Evolutionary conservation across 1,140 invertebrate species (phyloP), one percentile per base, ranked within the genome.

Genomic region (Mizuhopecten yessoensis): DNA sequence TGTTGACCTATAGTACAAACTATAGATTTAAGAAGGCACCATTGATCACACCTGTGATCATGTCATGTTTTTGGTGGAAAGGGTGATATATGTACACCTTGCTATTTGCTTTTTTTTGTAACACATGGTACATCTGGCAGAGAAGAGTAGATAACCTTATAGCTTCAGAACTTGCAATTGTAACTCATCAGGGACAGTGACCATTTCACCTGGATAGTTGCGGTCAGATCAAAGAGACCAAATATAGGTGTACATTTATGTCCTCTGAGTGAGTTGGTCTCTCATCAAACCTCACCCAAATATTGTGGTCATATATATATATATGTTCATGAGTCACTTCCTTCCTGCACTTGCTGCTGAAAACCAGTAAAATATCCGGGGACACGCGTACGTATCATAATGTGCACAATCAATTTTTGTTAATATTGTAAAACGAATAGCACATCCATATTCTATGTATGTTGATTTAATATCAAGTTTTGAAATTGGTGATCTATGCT

Each of bases 171-270:
- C n/a, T n/a, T n/a, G n/a, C n/a, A n/a, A n/a, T 75, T n/a, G n/a
- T 75, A n/a, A 75, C 15, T 75, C 23, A n/a, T 75, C 57, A 75
- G 57, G 57, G 57, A 75, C 57, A 75, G 23, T 75, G 57, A 75
- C 57, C 57, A 75, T 75, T n/a, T 75, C 23, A 75, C 57, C 57
- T 75, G 57, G 23, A 75, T 75, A 75, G 9, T 75, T 75, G 57
- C 29, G 57, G 57, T 75, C 57, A 75, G 57, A 75, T 75, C 57
- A 75, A 75, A 75, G 57, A 75, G 57, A n/a, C 57, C 57, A 75
- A 29, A 29, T 75, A n/a, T 29, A n/a, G n/a, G 11, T 2, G 23
- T n/a, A n/a, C 23, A 75, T 75, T 2, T 75, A 9, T 75, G 57
- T 75, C 57, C 57, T 75, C 17, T 75, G 9, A 29, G 23, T 75